Evolutionary conservation across 2,888 invertebrate genomes (phyloP).

Genomic region (Himalopsyche japonica): DNA sequence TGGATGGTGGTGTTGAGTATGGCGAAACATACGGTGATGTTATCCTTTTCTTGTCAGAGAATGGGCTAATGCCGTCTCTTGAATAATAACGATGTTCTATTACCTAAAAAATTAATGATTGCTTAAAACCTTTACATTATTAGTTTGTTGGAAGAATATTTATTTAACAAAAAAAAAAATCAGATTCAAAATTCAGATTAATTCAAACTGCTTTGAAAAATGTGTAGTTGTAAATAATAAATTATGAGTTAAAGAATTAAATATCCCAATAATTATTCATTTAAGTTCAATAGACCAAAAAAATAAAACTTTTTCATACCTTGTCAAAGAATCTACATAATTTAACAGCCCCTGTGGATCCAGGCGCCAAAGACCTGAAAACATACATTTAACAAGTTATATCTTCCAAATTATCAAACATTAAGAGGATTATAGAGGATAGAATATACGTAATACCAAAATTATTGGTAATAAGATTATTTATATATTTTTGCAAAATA

Average conservation of each 20-base stretch:
- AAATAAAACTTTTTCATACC: slow-evolving; percentile 47
- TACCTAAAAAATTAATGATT: slow-evolving; percentile 48
- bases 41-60: slow-evolving; percentile 57
- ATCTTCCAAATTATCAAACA: background rate
- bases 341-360: slow-evolving; percentile 92
- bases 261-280: no score
- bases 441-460: no score
- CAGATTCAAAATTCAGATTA: no score
- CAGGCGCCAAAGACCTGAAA: slow-evolving; percentile 85
- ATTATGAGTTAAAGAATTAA: no score
- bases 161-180: no score
- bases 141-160: no score
- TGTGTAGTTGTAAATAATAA: no score
- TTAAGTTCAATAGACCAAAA: background rate
- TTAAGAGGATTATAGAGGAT: no score
- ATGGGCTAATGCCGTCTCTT: slow-evolving; percentile 55
- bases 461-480: no score
- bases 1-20: slow-evolving; percentile 51
- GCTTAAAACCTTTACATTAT: background rate
- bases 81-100: slow-evolving; percentile 61
- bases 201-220: no score
- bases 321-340: slow-evolving; percentile 93
- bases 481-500: slow-evolving; percentile 25
- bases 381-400: slow-evolving; percentile 45
- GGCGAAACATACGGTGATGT: slow-evolving; percentile 52